A percentile compares a stretch with the other conserved stretches of the same genome.
Evolutionary conservation across 2,113 vertebrate species (phyloP).

Genomic region (Stercorarius parasiticus): DNA sequence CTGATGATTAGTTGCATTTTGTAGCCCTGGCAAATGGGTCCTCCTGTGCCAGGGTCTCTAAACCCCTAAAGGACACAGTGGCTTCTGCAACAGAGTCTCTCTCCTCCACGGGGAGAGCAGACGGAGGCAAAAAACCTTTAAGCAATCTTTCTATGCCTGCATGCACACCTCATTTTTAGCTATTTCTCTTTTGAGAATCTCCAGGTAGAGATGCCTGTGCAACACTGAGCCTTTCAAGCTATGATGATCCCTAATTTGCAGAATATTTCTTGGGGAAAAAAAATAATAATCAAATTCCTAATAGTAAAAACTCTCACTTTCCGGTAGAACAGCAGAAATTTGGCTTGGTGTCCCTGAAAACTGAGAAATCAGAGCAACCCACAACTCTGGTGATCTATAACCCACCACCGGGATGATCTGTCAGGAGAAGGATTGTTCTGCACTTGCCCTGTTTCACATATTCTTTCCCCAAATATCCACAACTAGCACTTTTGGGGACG

Average conservation of each 20-base stretch:
- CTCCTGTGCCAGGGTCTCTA: background rate
- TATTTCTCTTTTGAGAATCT: background rate
- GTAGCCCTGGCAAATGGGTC: background rate
- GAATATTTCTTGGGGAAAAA: background rate
- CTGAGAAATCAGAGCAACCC: background rate
- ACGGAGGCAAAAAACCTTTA: background rate
- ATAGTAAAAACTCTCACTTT: background rate
- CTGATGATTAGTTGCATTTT: rapidly evolving
- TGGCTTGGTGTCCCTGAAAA: background rate
- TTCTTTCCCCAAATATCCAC: background rate
- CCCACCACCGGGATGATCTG: background rate
- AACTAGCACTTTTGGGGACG: background rate
- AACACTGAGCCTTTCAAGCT: background rate
- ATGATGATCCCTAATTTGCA: background rate
- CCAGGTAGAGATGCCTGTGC: background rate
- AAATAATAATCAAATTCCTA: background rate
- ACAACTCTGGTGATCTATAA: rapidly evolving
- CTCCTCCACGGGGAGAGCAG: rapidly evolving
- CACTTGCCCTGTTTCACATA: rapidly evolving
- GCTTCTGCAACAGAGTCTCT: background rate
- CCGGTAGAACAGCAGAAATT: background rate
- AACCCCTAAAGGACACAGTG: background rate
- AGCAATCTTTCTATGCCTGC: background rate
- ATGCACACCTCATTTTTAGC: background rate
- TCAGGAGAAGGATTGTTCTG: background rate